Evolutionary conservation across 2,113 vertebrate species (phyloP), one percentile per base, ranked within the genome.

Genomic region (Paraplagusia blochii): DNA sequence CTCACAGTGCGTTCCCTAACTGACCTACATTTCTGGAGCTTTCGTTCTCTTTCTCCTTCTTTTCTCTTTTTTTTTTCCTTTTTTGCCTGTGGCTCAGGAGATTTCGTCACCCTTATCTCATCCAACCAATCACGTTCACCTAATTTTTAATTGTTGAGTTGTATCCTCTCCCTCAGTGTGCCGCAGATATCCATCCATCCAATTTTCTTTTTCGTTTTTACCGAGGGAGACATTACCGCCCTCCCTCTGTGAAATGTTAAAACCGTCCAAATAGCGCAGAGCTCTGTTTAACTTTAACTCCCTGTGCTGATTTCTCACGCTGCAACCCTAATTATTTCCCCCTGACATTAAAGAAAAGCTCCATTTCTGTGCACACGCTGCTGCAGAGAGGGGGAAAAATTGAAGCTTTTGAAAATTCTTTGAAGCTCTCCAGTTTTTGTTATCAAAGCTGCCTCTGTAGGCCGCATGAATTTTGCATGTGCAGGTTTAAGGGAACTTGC

Each of bases 401-500:
- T 33, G 19, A 68, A 66, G 76, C 63, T 69, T 75, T 69, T 65
- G 72, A 82, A 81, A 80, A 65, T 52, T 66, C 76, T 80, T 87
- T 82, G 82, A 84, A 82, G 77, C 65, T 69, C 62, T 35, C 0
- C 0, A 49, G 75, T 75, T 67, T 72, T 79, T 62, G 72, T 76
- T 73, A 69, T 83, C 83, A 85, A 87, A 87, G 83, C 71, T 38
- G 51, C 55, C 76, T 81, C 81, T 86, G 80, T 83, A 73, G 74
- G 58, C 62, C 11, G 38, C 69, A 81, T 80, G 71, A 74, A 83
- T 85, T 66, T 81, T 81, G 74, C 63, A 81, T 83, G 78, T 55
- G 71, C 58, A 69, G 74, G 65, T 85, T 84, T 84, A 67, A 69
- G 59, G 56, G 62, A 68, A 76, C 39, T 42, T 38, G 49, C 9